Conservation (phyloP, 2,113 vertebrate genomes). For the Oryctolagus cuniculus region mOryCun1.1 NC_091439.1:52414001-52414500, state of each 20-base stretch:
- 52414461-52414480: too few species aligned
- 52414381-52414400: too few species aligned
- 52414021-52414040: not conserved
- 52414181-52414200: not conserved
- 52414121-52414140: not conserved
- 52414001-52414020: constrained; percentile 16
- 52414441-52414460: too few species aligned
- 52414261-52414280: not conserved
- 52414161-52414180: not conserved
- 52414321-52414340: too few species aligned
- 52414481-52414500: too few species aligned
- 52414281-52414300: not conserved
- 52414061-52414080: not conserved
- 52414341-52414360: too few species aligned
- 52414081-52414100: not conserved
- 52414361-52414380: too few species aligned
- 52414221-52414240: not conserved
- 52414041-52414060: not conserved
- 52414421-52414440: too few species aligned
- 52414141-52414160: not conserved
- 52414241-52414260: not conserved
- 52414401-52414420: too few species aligned
- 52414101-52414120: not conserved
- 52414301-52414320: too few species aligned
- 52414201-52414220: not conserved